Evolutionary conservation across 2,797 vertebrate species (phyloP), one percentile per base, ranked within the genome.

Genomic region (Naso thynnoides): DNA sequence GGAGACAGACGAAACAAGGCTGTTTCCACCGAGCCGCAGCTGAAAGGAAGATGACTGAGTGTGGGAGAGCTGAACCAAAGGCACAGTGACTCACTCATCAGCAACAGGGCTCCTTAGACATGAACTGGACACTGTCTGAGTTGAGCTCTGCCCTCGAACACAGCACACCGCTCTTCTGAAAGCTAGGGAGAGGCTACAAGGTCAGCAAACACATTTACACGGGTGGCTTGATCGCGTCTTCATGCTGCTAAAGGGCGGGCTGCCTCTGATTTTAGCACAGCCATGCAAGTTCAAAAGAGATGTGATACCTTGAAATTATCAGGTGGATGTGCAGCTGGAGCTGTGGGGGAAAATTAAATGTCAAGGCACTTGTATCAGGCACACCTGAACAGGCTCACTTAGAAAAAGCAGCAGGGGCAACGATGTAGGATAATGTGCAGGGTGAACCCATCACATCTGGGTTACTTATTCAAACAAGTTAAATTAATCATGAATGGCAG

Each of bases 1-100:
- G 76, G 84, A 90, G 81, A 70, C 86, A 86, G 82, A 90, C 72
- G 58, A 88, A 87, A 90, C 85, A 83, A 88, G 88, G 81, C 82
- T 79, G 75, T 82, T 89, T 76, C 77, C 81, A 86, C 21, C 78
- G 86, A 91, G 78, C 79, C 54, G 67, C 39, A 76, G 83, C 86
- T 81, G 86, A 91, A 83, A 81, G 73, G 81, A 86, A 70, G 85
- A 88, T 83, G 89, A 87, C 82, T 82, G 88, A 86, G 85, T 82
- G 91, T 87, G 90, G 87, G 91, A 89, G 90, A 89, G 87, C 86
- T 59, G 71, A 87, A 82, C 74, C 82, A 83, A 79, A 90, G 84
- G 79, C 73, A 57, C 63, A n/a, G 83, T 93, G 93, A 94, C 60
- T 93, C 91, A 93, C 87, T 89, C 81, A 63, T 83, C 82, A 84